Base-by-base conservation (phyloP, 1,140 invertebrate genomes). In the Mercenaria mercenaria region DNA sequence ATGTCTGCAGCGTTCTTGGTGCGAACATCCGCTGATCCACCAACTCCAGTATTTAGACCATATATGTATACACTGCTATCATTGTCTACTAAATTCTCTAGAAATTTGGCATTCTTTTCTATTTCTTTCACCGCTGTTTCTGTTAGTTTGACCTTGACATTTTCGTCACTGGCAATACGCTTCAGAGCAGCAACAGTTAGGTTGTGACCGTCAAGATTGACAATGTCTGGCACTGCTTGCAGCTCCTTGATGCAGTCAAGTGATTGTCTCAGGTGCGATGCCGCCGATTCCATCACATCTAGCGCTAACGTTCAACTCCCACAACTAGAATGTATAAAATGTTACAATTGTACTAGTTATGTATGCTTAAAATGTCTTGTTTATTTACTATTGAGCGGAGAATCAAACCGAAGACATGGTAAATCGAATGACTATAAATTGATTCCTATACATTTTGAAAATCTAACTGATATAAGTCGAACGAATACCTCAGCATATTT, bases 31-130 rank as follows among this genome's bases (percentile, higher is more conserved):
- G 79, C 50, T 6, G 50, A 59, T 1, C 79, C 79, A n/a, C 79
- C 79, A 81, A 81, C 59, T 3, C 79, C 79, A 34, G 79, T 81
- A 61, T 81, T 81, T 3, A 81, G 39, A 20, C 79, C 79, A 43
- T 81, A 81, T 34, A 81, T 64, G 20, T 50, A 59, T 8, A 32
- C 26, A 37, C 37, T 43, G 20, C 39, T 52, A 32, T 52, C 39
- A 8, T 61, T 39, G 79, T 61, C 52, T 0, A 61, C 11, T 34
- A 59, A 15, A 43, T 81, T 32, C 10, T 81, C 37, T 32, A 81
- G 34, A 26, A 50, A 81, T 39, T 59, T 56, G 1, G 50, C 23
- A 29, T 61, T 59, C 39, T 56, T 29, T n/a, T 59, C 79, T 4
- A 81, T 81, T 81, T 59, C 50, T 6, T 81, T 61, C 8, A 81